Evolutionary conservation across 2,797 vertebrate genomes (phyloP), one percentile per base, ranked within the genome.

Genomic region (Crypturellus tataupa): DNA sequence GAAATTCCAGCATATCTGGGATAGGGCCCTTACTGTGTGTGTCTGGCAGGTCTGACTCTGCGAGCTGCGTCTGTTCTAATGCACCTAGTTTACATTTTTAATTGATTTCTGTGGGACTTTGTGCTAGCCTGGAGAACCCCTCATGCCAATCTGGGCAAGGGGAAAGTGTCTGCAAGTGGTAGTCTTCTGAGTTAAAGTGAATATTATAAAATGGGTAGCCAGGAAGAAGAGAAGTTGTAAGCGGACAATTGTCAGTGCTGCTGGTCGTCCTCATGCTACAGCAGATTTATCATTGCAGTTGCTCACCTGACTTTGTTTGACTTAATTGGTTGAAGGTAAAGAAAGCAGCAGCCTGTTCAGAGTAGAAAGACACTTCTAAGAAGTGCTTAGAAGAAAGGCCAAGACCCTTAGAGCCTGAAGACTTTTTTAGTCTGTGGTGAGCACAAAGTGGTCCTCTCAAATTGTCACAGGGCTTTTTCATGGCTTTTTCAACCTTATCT

Each of bases 261-360:
- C 40, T 87, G 81, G 56, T 67, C 4, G 1, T 62, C 31, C 25
- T 69, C 5, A 12, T 35, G 20, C 25, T 55, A 49, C 7, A 92
- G 65, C 7, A 37, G 49, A 77, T 69, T 49, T 58, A 62, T 75
- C 58, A 62, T 39, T 18, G 55, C 59, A 63, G 5, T 76, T 80
- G 47, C 47, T 80, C n/a, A 51, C 23, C 79, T 71, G 21, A 89
- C 37, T 31, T 92, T 76, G 25, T 71, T 71, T 59, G 42, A 58
- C 69, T 87, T 90, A 84, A 68, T 59, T 80, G 62, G 35, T 51
- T 92, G 78, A 79, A 70, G 59, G 58, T 87, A 90, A 71, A 58
- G 47, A 77, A 90, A 84, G 47, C 69, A 62, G 55, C 47, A 76
- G 59, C n/a, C 42, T 17, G 12, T 70, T 81, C 40, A 15, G 40